Evolutionary conservation across 2,888 invertebrate genomes (phyloP), one percentile per base, ranked within the genome.

Genomic region (Phanerotoma sp.): DNA sequence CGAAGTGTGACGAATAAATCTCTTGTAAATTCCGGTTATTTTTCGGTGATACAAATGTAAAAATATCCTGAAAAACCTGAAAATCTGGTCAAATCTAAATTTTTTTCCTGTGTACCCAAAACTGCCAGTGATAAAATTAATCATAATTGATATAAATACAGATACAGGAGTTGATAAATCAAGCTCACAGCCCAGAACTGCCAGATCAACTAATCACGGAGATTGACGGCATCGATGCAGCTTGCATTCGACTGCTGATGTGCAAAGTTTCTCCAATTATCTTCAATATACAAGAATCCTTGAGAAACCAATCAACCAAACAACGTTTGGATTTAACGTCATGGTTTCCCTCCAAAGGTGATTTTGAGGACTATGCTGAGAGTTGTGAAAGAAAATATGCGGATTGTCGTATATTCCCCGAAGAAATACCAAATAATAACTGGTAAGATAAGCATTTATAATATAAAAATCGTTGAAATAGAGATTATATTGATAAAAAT

Each of bases 231-330:
- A 79, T 84, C 56, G 86, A 88, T 63, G 86, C 84, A 0, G 85
- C 84, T 47, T 91, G 91, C 64, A 79, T 90, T 3, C 84, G 85
- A 66, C 78, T 89, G 25, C 75, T 93, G 28, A 78, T 91, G 57
- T 93, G 93, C 72, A 91, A 91, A 78, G 83, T 84, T 59, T 83
- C 87, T 0, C 91, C 91, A 0, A 84, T 91, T 57, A 84, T 93
- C 57, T 82, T 82, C 78, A 86, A 85, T 62, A 90, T 91, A 84
- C 92, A 93, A 69, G 81, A 81, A 54, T 84, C 87, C 0, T 78
- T 90, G 54, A 80, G 73, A 73, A 63, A 69, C 57, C 58, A 69
- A 58, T 65, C 69, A 35, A 13, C 61, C 58, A 53, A 49, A 50
- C 22, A 70, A 15, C 71, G 73, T 48, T 73, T 42, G n/a, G 67